Conservation (phyloP, 2,888 invertebrate species). For the Zelleria hepariella region DNA sequence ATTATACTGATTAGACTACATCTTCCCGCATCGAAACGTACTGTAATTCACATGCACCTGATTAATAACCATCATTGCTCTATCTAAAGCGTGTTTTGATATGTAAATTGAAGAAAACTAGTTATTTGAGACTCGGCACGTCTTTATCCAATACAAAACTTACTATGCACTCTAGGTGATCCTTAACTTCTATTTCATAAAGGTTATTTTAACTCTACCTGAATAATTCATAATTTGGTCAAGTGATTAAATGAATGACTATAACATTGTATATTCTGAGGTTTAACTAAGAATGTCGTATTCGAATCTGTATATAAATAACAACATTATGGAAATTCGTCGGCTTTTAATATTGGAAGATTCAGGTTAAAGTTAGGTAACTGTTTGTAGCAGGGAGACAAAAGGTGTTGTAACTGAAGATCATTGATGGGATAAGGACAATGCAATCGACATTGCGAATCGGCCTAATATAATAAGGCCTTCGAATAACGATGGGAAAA, state of each 20-base stretch:
- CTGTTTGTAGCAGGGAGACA: not conserved
- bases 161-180: not conserved
- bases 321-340: not conserved
- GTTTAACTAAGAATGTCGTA: not conserved
- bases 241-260: not conserved
- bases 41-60: slow-evolving; percentile 4
- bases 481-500: too few relatives aligned
- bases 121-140: not conserved
- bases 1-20: not conserved
- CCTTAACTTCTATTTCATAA: not conserved
- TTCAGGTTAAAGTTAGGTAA: not conserved
- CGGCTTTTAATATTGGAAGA: not conserved
- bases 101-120: slow-evolving; percentile 3
- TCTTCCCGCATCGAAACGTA: not conserved
- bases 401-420: not conserved
- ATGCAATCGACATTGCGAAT: not conserved
- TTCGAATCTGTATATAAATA: not conserved
- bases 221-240: not conserved
- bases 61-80: slow-evolving; percentile 27
- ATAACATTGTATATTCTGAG: too few relatives aligned
- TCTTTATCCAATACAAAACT: not conserved
- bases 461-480: not conserved
- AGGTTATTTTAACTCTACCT: not conserved
- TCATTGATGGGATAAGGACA: not conserved
- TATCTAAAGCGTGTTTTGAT: slow-evolving; percentile 14